phyloP scores from a whole-genome alignment of 2,113 vertebrate genomes.

The Psettodes erumei region DNA sequence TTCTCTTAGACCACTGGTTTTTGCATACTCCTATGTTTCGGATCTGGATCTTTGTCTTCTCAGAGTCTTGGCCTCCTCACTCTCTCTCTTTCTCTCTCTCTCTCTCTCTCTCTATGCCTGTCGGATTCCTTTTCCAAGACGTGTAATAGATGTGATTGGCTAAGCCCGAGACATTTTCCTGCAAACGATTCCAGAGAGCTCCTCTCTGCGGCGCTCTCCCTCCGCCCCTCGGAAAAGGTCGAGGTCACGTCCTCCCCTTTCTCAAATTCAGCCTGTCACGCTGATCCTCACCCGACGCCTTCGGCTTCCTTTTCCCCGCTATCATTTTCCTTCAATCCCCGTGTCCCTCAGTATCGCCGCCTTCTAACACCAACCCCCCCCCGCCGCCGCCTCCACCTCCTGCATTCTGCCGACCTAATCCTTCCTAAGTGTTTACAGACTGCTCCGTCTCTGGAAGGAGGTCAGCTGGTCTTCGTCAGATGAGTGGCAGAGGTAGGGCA shows the following conservation, averaged over 20 bases:
- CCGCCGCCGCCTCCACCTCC: slow-evolving; percentile 25
- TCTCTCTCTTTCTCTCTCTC: too few species aligned
- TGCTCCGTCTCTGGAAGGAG: slow-evolving; percentile 46
- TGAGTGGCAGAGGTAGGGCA: slow-evolving; percentile 19
- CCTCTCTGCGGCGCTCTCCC: too few species aligned
- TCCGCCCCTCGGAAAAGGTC: too few species aligned
- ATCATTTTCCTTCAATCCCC: slow-evolving; percentile 8
- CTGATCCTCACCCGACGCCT: slow-evolving; percentile 24
- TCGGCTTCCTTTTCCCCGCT: slow-evolving; percentile 1
- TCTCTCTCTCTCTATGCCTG: not conserved
- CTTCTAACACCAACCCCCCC: slow-evolving; percentile 19
- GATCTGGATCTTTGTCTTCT: not conserved
- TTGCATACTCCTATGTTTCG: too few species aligned
- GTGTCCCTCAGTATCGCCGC: slow-evolving; percentile 12
- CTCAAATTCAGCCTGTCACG: not conserved
- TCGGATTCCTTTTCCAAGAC: not conserved
- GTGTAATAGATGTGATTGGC: not conserved
- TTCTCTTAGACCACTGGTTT: too few species aligned
- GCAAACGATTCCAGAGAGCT: too few species aligned
- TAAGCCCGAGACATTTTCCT: too few species aligned
- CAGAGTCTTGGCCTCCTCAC: not conserved
- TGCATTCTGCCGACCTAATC: slow-evolving; percentile 67
- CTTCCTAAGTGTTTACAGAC: slow-evolving; percentile 80
- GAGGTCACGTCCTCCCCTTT: not conserved
- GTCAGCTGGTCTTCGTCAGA: slow-evolving; percentile 75